Evolutionary conservation across 2,113 vertebrate species (phyloP).

Genomic region (Cranoglanis bouderius): DNA sequence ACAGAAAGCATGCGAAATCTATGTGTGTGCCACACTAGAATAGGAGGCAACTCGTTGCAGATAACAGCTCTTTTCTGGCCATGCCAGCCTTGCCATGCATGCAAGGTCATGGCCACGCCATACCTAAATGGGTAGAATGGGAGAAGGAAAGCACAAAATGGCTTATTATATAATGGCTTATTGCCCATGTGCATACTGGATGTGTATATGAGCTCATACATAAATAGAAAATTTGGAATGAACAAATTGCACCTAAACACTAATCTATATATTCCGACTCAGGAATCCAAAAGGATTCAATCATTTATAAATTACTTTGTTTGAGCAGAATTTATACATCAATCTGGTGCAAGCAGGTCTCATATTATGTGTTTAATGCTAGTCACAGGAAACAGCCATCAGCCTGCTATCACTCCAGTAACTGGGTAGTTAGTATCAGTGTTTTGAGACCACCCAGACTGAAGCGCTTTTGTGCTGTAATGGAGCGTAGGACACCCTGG

Average conservation of each 20-base stretch:
- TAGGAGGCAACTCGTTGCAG: neutral
- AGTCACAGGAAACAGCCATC: constrained; percentile 9
- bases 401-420: neutral
- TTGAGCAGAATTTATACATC: neutral
- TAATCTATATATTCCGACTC: neutral
- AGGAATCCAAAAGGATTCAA: neutral
- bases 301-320: neutral
- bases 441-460: constrained; percentile 69
- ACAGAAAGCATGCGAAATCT: neutral
- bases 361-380: neutral
- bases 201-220: neutral
- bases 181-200: neutral
- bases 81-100: neutral
- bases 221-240: neutral
- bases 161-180: neutral
- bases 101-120: neutral
- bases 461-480: constrained; percentile 65
- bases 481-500: constrained; percentile 64
- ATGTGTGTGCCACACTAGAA: neutral
- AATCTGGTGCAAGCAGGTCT: constrained; percentile 7
- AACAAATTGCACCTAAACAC: neutral
- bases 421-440: constrained; percentile 29
- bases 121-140: neutral
- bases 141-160: neutral
- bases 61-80: neutral